A percentile compares a stretch with the other conserved stretches of the same genome.
Conservation (phyloP, 1,140 invertebrate genomes). For the silkworm (Bombyx mori) region ASM3026992v2 NC_085119.1:8620501-8621000, state of each 20-base stretch:
- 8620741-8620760: constrained; percentile 24
- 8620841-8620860: constrained; percentile 34
- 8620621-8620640: no score
- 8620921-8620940: constrained; percentile 38
- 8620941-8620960: constrained; percentile 49
- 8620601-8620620: no score
- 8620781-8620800: constrained; percentile 62
- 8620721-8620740: constrained; percentile 21
- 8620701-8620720: constrained; percentile 31
- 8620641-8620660: background rate
- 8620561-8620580: no score
- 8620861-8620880: constrained; percentile 56
- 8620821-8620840: constrained; percentile 49
- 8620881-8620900: constrained; percentile 57
- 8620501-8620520: no score
- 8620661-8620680: constrained; percentile 19
- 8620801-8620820: constrained; percentile 59
- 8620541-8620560: no score
- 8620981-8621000: no score
- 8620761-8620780: constrained; percentile 36
- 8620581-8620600: no score
- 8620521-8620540: no score
- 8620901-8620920: constrained; percentile 47
- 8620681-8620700: constrained; percentile 17
- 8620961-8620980: constrained; percentile 9